Conservation (phyloP, 2,888 invertebrate genomes). For the Smittia aterrima region DNA sequence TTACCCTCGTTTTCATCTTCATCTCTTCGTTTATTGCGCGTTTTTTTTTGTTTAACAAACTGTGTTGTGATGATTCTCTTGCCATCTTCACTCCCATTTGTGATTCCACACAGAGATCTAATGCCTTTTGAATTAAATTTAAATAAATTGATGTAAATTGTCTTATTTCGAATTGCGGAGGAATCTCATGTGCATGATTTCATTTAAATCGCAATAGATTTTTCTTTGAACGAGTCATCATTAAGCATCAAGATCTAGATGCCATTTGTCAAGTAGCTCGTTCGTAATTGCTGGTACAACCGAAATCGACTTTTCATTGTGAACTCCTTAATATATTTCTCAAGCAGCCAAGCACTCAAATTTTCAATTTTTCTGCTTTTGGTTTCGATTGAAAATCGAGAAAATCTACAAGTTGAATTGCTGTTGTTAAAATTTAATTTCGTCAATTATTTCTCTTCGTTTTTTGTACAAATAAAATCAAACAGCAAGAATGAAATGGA, state of each 20-base stretch:
- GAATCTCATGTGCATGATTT: not conserved
- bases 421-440: slow-evolving; percentile 1
- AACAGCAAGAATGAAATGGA: not conserved
- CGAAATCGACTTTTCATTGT: too few species aligned
- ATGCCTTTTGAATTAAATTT: slow-evolving; percentile 28
- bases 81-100: slow-evolving; percentile 17
- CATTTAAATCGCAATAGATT: not conserved
- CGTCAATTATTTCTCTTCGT: not conserved
- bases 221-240: not conserved
- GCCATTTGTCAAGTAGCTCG: too few species aligned
- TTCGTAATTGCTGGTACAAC: too few species aligned
- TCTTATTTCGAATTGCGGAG: not conserved
- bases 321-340: too few species aligned
- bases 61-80: not conserved
- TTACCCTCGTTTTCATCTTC: too few species aligned
- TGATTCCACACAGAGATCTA: not conserved
- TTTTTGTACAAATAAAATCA: not conserved
- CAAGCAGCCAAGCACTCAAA: too few species aligned
- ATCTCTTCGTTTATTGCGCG: not conserved
- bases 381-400: too few species aligned
- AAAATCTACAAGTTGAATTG: too few species aligned
- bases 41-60: not conserved
- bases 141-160: slow-evolving; percentile 31
- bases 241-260: not conserved
- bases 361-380: not conserved